These are phyloP conservation scores for Meandrusa payeni DNA, from an alignment of 2,888 invertebrate species.

Conservation along the genomic window DNA sequence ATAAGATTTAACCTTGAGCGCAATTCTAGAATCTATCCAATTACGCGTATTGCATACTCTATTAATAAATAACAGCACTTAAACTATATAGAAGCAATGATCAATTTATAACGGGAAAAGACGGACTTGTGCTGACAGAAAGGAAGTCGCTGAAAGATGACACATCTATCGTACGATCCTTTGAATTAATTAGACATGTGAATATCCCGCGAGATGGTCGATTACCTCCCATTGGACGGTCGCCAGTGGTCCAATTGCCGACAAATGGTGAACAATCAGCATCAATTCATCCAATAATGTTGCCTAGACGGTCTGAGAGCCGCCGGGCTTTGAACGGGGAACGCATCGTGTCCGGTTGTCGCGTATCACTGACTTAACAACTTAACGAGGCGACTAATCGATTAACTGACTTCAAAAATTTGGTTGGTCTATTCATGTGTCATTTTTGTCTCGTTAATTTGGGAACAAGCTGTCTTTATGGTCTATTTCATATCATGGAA, in stretches of 20 bases:
- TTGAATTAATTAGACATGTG: constrained; percentile 66
- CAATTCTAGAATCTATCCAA: constrained; percentile 4
- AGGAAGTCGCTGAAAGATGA: constrained; percentile 28
- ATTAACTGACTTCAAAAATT: neutral
- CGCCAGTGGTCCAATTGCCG: constrained; percentile 58
- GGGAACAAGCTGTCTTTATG: too few relatives aligned
- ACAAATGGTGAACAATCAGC: constrained; percentile 72
- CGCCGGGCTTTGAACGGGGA: constrained; percentile 16
- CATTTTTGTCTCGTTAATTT: too few relatives aligned
- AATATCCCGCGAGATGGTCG: constrained; percentile 59
- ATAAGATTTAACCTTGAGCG: too few relatives aligned
- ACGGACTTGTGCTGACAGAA: constrained; percentile 3
- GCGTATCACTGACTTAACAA: constrained; percentile 13
- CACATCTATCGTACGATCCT: constrained; percentile 49
- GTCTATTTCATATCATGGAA: too few relatives aligned
- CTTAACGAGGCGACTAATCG: constrained; percentile 2
- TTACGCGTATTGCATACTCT: constrained; percentile 8
- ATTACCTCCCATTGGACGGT: constrained; percentile 50
- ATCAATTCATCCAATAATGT: constrained; percentile 73
- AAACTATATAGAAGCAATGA: constrained; percentile 8
- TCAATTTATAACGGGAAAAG: neutral
- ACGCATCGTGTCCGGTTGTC: constrained; percentile 33
- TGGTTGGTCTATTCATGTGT: neutral
- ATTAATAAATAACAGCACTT: constrained; percentile 10
- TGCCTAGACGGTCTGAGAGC: constrained; percentile 44